phyloP scores from a whole-genome alignment of 92 coral and sea anemone species.

The Epizoanthus illoricatus region DNA sequence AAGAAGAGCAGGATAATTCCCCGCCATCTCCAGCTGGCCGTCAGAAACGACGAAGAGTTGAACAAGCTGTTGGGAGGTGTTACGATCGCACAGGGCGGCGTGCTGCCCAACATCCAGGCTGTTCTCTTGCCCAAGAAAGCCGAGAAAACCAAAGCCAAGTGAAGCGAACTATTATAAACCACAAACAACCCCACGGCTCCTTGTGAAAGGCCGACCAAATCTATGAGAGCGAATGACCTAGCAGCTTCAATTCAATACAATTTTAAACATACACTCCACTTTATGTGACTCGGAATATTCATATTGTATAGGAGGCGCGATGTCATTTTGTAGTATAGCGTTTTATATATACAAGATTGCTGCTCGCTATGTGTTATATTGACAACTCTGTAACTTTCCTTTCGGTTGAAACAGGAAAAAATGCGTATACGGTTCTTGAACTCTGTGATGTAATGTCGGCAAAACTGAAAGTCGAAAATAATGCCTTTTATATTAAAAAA shows the following conservation, averaged over 20 bases:
- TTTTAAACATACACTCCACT: background rate
- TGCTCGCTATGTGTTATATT: too few relatives aligned
- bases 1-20: conserved; percentile 34
- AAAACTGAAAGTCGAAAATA: too few relatives aligned
- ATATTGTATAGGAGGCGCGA: too few relatives aligned
- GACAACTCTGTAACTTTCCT: too few relatives aligned
- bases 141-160: conserved; percentile 16
- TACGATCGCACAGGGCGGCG: conserved; percentile 36
- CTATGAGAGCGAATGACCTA: background rate
- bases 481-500: too few relatives aligned
- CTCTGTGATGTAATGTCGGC: background rate
- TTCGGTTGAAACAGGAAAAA: too few relatives aligned
- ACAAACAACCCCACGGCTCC: background rate
- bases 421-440: too few relatives aligned
- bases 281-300: too few relatives aligned
- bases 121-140: conserved; percentile 34
- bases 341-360: background rate
- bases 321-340: background rate
- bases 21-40: conserved; percentile 38
- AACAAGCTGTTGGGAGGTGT: conserved; percentile 30
- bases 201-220: background rate
- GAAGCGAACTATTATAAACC: background rate
- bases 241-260: too few relatives aligned
- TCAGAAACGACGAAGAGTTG: conserved; percentile 34
- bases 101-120: conserved; percentile 34